A percentile compares a stretch with the other conserved stretches of the same genome.
These are phyloP conservation scores for Ranitomeya imitator DNA, from an alignment of 2,113 vertebrate genomes.

Conservation along the genomic window DNA sequence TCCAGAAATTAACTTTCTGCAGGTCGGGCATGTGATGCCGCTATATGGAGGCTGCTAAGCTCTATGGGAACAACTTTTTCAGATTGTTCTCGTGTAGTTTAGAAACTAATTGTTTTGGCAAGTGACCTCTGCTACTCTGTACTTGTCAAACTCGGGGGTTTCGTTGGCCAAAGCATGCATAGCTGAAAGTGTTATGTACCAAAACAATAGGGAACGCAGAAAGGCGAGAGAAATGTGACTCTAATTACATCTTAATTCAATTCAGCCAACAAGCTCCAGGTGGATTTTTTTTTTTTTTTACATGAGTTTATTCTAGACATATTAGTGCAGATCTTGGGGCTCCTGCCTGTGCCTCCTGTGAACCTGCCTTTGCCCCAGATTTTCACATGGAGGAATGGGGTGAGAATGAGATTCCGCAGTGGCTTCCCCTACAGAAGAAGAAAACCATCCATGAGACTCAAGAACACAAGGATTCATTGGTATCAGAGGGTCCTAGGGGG, in stretches of 20 bases:
- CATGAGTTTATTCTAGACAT: not conserved
- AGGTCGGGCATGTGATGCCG: conserved; percentile 26
- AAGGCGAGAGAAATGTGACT: not conserved
- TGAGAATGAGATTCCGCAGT: too few relatives aligned
- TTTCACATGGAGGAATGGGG: too few relatives aligned
- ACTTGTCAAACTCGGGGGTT: not conserved
- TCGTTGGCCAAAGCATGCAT: conserved; percentile 20
- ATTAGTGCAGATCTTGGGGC: not conserved
- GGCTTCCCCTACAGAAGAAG: too few relatives aligned
- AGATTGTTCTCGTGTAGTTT: conserved; percentile 25
- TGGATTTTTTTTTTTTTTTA: not conserved
- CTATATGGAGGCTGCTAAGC: conserved; percentile 29
- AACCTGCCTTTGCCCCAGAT: too few relatives aligned
- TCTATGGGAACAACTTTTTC: conserved; percentile 41
- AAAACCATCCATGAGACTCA: too few relatives aligned
- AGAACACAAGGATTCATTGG: too few relatives aligned
- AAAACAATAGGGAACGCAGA: not conserved
- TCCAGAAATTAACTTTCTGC: conserved; percentile 29
- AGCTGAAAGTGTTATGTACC: not conserved
- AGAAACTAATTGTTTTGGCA: conserved; percentile 34
- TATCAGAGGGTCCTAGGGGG: too few relatives aligned
- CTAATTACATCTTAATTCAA: not conserved
- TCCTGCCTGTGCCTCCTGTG: too few relatives aligned
- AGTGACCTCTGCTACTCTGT: conserved; percentile 3
- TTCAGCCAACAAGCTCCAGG: not conserved